phyloP scores from a whole-genome alignment of 2,888 invertebrate species.

The Leistus spinibarbis region DNA sequence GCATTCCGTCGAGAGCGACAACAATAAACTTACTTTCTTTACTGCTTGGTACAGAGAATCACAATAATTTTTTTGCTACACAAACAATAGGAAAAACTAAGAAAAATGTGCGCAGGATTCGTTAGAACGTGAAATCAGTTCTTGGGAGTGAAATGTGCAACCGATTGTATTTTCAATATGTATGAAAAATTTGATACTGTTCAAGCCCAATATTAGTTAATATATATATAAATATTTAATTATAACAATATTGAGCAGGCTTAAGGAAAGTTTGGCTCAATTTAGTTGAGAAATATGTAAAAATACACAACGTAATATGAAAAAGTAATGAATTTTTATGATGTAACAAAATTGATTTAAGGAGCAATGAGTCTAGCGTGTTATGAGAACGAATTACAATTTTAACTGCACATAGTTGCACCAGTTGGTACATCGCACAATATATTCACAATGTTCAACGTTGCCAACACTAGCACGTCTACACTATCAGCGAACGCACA shows the following conservation, averaged over 20 bases:
- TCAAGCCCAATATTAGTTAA: too few relatives aligned
- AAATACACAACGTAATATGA: neutral
- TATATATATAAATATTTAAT: too few relatives aligned
- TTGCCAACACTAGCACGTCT: neutral
- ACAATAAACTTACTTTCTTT: conserved; percentile 17
- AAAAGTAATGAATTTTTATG: neutral
- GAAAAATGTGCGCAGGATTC: neutral
- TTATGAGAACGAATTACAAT: conserved; percentile 8
- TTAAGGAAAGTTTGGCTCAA: too few relatives aligned
- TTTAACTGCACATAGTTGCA: neutral
- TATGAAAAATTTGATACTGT: too few relatives aligned
- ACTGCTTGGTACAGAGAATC: neutral
- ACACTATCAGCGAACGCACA: neutral
- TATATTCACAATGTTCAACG: conserved; percentile 4
- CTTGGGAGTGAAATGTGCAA: too few relatives aligned
- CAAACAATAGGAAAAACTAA: neutral
- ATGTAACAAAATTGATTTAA: neutral
- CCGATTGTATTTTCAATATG: too few relatives aligned
- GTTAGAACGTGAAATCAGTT: neutral
- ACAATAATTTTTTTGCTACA: neutral
- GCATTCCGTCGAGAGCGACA: conserved; percentile 23
- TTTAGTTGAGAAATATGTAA: too few relatives aligned
- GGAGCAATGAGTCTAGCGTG: neutral
- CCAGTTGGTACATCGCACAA: neutral
- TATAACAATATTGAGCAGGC: too few relatives aligned